Evolutionary conservation across 2,797 vertebrate species (phyloP).

Genomic region (Lophura swinhoii): DNA sequence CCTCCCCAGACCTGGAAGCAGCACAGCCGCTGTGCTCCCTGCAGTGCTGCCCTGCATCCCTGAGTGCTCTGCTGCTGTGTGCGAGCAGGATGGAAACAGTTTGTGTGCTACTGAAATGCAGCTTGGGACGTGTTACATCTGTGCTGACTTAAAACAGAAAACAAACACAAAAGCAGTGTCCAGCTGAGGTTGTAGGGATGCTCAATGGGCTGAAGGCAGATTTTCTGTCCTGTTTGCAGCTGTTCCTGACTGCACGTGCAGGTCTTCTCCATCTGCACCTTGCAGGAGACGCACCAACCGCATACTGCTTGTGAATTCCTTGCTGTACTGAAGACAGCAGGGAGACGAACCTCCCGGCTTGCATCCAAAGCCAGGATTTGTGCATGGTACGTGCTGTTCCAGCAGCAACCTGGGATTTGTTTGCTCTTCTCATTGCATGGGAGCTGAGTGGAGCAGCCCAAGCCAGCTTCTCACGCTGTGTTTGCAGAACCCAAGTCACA

Average conservation of each 20-base stretch:
- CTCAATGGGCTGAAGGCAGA: not conserved
- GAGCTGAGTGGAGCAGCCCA: rapidly evolving
- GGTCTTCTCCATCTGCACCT: not conserved
- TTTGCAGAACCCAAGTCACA: not conserved
- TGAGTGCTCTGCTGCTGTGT: rapidly evolving
- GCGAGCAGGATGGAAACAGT: not conserved
- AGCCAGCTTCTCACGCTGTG: rapidly evolving
- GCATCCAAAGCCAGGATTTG: not conserved
- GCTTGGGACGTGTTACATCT: not conserved
- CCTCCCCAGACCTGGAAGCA: not conserved
- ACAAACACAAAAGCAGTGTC: not conserved
- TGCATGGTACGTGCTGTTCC: rapidly evolving
- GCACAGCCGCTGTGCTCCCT: not conserved
- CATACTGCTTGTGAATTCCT: rapidly evolving
- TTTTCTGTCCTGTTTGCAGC: not conserved
- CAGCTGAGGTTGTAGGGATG: not conserved
- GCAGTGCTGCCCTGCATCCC: not conserved
- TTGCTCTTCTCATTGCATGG: rapidly evolving
- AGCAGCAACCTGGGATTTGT: not conserved
- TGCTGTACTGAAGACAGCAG: not conserved
- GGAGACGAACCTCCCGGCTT: not conserved
- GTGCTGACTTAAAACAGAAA: not conserved
- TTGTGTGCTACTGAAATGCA: conserved; percentile 38
- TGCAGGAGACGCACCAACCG: rapidly evolving
- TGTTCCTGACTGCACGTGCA: rapidly evolving